Evolutionary conservation across 1,140 invertebrate genomes (phyloP), one percentile per base, ranked within the genome.

Genomic region (Lysiphlebus fabarum): DNA sequence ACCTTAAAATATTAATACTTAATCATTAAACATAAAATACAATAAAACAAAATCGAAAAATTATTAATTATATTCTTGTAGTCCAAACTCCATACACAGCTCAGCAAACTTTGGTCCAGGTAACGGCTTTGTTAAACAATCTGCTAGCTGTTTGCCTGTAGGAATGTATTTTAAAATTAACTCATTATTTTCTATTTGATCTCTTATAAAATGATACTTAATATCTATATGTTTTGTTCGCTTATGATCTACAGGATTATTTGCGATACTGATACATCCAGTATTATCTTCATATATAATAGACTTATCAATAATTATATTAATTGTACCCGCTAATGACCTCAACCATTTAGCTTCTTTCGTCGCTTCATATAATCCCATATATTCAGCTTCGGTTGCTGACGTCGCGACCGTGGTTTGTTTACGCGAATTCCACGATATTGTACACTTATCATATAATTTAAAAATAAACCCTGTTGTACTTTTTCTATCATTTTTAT

Each of bases 101-200:
- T 17, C 12, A 6, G 34, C 14, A 66, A 67, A 72, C 58, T 70
- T 73, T 7, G 12, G 8, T 48, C 6, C 45, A 26, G 45, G 12
- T 17, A 48, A 26, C 34, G 45, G 45, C 62, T 69, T 62, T 34
- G 47, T 58, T 63, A 72, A 59, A 40, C 61, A 42, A 64, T 74
- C 69, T 64, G 65, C 76, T 54, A 77, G 64, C 69, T 71, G 76
- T 64, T 74, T 76, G 42, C 70, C 73, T 64, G 78, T 79, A 66
- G 70, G 67, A 65, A 68, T 69, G 68, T 77, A 79, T 4, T 69
- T 70, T 38, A 77, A 62, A 44, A 77, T 55, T 59, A 76, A 74
- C 34, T 26, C n/a, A 48, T 48, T 48, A 9, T 26, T 48, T 48
- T 48, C 45, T 26, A 48, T 26, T 26, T 48, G 45, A 6, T 26